Conservation (phyloP, 2,113 vertebrate species). For the Aspiorhynchus laticeps region DNA sequence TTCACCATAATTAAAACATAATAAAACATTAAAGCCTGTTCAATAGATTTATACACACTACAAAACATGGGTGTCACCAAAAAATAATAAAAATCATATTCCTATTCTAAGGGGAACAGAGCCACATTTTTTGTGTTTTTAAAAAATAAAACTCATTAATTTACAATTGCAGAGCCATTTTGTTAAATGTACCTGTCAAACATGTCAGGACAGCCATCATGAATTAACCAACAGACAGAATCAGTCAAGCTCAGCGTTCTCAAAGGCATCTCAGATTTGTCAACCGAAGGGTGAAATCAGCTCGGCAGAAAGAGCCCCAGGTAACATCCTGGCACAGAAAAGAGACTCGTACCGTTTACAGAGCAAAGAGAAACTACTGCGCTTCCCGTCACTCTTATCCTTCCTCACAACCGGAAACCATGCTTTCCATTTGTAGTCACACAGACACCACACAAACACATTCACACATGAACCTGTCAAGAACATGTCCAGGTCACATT, state of each 20-base stretch:
- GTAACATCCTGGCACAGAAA: neutral
- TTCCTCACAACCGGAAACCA: neutral
- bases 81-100: neutral
- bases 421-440: neutral
- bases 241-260: neutral
- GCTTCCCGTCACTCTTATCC: neutral
- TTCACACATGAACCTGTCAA: no score
- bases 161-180: slow-evolving; percentile 48
- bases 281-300: neutral
- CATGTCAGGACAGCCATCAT: slow-evolving; percentile 65
- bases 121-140: neutral
- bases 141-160: slow-evolving; percentile 57
- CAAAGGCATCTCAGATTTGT: slow-evolving; percentile 3
- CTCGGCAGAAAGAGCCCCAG: neutral
- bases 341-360: neutral
- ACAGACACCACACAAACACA: neutral
- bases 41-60: slow-evolving; percentile 49
- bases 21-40: slow-evolving; percentile 12
- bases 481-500: slow-evolving; percentile 21
- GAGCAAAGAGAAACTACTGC: neutral
- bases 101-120: slow-evolving; percentile 5
- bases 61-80: slow-evolving; percentile 38
- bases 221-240: neutral
- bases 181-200: slow-evolving; percentile 62
- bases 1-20: slow-evolving; percentile 17